Conservation (phyloP, 2,888 invertebrate species). For the Ormia ochracea region DNA sequence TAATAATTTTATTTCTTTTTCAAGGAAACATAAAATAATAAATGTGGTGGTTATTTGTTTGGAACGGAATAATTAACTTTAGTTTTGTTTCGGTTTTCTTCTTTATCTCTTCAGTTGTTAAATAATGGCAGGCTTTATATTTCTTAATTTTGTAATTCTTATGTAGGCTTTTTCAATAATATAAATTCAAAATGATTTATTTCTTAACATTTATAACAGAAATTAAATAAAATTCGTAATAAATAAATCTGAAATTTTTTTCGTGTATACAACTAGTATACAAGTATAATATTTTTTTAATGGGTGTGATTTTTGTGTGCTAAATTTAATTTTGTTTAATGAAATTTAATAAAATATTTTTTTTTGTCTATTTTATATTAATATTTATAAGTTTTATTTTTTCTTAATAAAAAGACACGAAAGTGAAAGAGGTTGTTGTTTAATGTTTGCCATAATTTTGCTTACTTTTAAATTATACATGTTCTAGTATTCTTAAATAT, state of each 20-base stretch:
- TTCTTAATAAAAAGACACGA: constrained; percentile 75
- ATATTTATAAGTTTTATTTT: constrained; percentile 62
- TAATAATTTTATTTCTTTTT: constrained; percentile 22
- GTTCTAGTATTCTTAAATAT: constrained; percentile 60
- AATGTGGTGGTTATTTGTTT: constrained; percentile 54
- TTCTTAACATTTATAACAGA: constrained; percentile 38
- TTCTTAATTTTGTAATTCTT: constrained; percentile 73
- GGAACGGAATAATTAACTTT: constrained; percentile 68
- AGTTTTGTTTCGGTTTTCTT: constrained; percentile 64
- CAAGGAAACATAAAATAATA: constrained; percentile 48
- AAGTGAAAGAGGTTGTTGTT: constrained; percentile 76
- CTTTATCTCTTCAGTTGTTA: constrained; percentile 39
- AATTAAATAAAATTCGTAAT: background rate
- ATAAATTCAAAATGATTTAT: constrained; percentile 20
- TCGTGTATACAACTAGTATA: constrained; percentile 51
- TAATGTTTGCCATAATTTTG: constrained; percentile 63
- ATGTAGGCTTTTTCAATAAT: constrained; percentile 26
- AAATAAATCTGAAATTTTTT: constrained; percentile 21
- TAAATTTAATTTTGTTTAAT: constrained; percentile 47
- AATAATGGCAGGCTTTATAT: constrained; percentile 73
- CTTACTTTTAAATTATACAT: constrained; percentile 59
- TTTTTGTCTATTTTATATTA: constrained; percentile 50
- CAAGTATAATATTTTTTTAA: constrained; percentile 14
- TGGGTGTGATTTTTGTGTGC: constrained; percentile 24
- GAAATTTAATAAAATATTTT: constrained; percentile 51